Evolutionary conservation across 2,888 invertebrate species (phyloP).

Genomic region (Thera britannica): DNA sequence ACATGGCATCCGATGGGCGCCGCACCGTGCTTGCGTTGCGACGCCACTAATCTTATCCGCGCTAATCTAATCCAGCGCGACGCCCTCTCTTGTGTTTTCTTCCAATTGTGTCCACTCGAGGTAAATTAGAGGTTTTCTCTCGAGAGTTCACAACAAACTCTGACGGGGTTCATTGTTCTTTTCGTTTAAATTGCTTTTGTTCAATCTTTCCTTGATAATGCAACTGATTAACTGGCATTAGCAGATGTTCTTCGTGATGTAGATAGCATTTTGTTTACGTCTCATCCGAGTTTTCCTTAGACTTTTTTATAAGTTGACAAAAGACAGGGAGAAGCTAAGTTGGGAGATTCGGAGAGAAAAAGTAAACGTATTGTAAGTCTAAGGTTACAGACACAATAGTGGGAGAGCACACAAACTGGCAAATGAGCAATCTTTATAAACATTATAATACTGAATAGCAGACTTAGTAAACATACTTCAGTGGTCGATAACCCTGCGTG

Average conservation of each 20-base stretch:
- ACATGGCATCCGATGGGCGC: constrained; percentile 58
- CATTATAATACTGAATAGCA: neutral
- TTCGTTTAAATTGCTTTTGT: constrained; percentile 44
- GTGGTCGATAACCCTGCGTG: neutral
- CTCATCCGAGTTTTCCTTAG: constrained; percentile 18
- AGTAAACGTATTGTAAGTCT: constrained; percentile 5
- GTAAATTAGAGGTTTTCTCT: constrained; percentile 80
- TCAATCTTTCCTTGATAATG: constrained; percentile 38
- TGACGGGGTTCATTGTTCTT: constrained; percentile 63
- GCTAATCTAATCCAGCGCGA: constrained; percentile 80
- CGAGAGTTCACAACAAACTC: constrained; percentile 67
- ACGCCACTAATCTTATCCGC: constrained; percentile 79
- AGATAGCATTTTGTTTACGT: constrained; percentile 22
- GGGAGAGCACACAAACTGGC: neutral
- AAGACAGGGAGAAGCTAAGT: constrained; percentile 3
- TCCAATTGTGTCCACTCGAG: constrained; percentile 82
- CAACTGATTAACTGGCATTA: constrained; percentile 32
- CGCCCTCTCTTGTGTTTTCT: constrained; percentile 82
- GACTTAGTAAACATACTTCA: neutral
- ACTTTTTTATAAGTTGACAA: constrained; percentile 20
- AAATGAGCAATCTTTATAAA: neutral
- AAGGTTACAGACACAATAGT: neutral
- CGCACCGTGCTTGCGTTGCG: constrained; percentile 54
- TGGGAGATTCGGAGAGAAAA: constrained; percentile 10
- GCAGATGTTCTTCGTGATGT: constrained; percentile 36